These are phyloP conservation scores for Amblyjoppa fuscipennis DNA, from an alignment of 2,888 invertebrate genomes.

Conservation along the genomic window DNA sequence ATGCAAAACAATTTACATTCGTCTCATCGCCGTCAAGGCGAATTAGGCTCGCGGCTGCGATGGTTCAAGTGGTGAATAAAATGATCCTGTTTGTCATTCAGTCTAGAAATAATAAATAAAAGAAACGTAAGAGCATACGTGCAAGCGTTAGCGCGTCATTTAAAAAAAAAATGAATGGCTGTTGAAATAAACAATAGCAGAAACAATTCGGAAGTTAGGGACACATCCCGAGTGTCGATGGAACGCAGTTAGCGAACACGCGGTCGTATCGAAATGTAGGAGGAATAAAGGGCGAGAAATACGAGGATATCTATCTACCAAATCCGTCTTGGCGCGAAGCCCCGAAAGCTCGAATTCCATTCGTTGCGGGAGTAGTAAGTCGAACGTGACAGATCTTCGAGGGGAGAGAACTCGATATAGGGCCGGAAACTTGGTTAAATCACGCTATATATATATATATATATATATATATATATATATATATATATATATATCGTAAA, in stretches of 20 bases:
- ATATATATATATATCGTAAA: no score
- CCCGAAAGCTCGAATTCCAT: slow-evolving; percentile 11
- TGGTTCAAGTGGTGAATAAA: neutral
- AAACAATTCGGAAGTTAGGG: neutral
- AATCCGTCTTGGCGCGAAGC: slow-evolving; percentile 19
- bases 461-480: neutral
- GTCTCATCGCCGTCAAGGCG: no score
- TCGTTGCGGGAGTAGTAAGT: slow-evolving; percentile 14
- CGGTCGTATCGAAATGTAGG: neutral
- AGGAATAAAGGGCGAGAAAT: neutral
- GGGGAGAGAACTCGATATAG: neutral
- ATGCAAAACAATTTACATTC: neutral
- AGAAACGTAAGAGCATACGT: neutral
- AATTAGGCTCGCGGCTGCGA: no score
- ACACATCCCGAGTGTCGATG: neutral
- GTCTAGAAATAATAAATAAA: neutral
- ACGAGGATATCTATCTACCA: slow-evolving; percentile 3
- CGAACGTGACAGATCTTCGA: slow-evolving; percentile 17
- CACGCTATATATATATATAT: neutral
- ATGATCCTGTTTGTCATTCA: neutral
- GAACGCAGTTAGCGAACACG: neutral
- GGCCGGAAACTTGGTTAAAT: slow-evolving; percentile 1
- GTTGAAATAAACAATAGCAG: neutral
- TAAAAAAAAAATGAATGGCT: neutral
- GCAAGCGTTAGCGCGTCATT: neutral